Conservation (phyloP, 2,888 invertebrate species). For the Xanthia togata region DNA sequence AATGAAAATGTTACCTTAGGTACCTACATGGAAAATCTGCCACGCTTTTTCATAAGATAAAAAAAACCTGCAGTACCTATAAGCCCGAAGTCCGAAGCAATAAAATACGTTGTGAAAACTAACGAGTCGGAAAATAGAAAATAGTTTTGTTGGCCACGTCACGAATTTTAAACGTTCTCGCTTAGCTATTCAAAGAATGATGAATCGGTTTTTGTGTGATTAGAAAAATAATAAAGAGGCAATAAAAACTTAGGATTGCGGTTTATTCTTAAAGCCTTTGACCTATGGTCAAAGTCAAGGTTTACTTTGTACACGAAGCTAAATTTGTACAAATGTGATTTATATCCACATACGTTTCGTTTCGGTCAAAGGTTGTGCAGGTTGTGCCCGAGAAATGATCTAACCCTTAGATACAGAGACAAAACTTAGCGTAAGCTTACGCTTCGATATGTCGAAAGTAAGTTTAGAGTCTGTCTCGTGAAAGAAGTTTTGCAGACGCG, state of each 20-base stretch:
- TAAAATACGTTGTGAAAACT: not conserved
- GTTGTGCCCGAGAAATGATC: not conserved
- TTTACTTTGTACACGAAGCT: constrained; percentile 4
- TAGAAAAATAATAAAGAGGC: constrained; percentile 28
- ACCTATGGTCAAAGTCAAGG: constrained; percentile 39
- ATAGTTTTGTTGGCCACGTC: not conserved
- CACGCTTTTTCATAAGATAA: not conserved
- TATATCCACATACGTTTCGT: not conserved
- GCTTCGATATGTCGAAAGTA: not conserved
- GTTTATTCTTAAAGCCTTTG: constrained; percentile 10
- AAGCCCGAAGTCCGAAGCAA: not conserved
- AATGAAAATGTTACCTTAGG: too few relatives aligned
- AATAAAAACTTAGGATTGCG: constrained; percentile 33
- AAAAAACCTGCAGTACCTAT: not conserved
- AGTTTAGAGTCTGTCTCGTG: too few relatives aligned
- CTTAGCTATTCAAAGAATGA: not conserved
- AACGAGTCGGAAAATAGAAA: not conserved
- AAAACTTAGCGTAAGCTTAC: not conserved
- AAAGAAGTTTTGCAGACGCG: too few relatives aligned
- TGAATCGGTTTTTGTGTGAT: not conserved
- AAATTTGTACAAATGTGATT: not conserved
- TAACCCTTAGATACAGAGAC: not conserved
- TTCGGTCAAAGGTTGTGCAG: not conserved
- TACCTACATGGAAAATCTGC: too few relatives aligned
- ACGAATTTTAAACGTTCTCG: not conserved